Evolutionary conservation across 53 echinoderm and acorn worm genomes (phyloP).

Genomic region (Arbacia lixula): DNA sequence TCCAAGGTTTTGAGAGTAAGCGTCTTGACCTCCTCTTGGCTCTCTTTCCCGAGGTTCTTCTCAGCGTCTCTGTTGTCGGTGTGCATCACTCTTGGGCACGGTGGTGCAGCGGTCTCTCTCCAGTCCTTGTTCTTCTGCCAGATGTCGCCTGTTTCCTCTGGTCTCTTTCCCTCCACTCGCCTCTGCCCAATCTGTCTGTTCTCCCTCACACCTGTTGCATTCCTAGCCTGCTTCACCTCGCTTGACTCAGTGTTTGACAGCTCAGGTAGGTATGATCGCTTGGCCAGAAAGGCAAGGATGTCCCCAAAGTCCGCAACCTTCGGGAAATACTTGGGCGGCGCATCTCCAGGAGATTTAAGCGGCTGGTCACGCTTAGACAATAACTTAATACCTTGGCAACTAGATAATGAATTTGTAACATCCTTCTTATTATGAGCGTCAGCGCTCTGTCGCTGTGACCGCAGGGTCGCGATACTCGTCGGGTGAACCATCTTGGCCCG

Average conservation of each 20-base stretch:
- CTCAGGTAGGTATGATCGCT: constrained; percentile 38
- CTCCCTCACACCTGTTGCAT: background rate
- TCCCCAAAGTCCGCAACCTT: constrained; percentile 56
- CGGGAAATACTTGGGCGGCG: constrained; percentile 38
- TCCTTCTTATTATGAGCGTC: constrained; percentile 44
- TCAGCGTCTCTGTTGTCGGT: constrained; percentile 42
- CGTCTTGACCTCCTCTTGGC: constrained; percentile 31
- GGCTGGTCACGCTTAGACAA: constrained; percentile 48
- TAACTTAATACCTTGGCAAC: constrained; percentile 49
- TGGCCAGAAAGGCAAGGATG: constrained; percentile 44
- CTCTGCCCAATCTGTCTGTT: constrained; percentile 1
- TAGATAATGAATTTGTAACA: constrained; percentile 57
- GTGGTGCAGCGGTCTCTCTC: constrained; percentile 11
- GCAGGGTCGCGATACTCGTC: constrained; percentile 44
- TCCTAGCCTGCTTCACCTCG: background rate
- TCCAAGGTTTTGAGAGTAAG: constrained; percentile 23
- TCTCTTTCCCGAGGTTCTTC: constrained; percentile 31
- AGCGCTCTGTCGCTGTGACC: constrained; percentile 42
- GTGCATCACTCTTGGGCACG: constrained; percentile 21
- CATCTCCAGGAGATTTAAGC: constrained; percentile 7
- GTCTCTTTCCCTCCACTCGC: constrained; percentile 9
- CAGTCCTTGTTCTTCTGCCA: constrained; percentile 10
- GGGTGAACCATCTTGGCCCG: constrained; percentile 46
- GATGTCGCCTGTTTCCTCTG: constrained; percentile 9
- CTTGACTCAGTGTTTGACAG: constrained; percentile 25